Percentiles rank a stretch among this genome's conserved stretches.
Conservation (phyloP, 2,113 vertebrate genomes). For the Stegastes partitus region DNA sequence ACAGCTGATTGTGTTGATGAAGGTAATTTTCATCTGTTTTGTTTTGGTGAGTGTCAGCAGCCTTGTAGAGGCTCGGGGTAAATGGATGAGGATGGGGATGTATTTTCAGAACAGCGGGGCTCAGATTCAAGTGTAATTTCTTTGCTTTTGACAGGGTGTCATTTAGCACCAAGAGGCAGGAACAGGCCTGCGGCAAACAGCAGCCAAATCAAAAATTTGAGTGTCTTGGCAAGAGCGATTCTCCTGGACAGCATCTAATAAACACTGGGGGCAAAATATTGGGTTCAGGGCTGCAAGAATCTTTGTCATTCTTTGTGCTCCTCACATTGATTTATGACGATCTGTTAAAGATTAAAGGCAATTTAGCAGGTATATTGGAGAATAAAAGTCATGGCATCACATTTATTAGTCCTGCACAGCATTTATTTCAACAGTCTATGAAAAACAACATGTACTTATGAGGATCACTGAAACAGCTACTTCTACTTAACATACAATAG, state of each 20-base stretch:
- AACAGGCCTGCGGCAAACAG: conserved; percentile 18
- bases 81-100: neutral
- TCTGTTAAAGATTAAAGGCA: neutral
- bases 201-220: neutral
- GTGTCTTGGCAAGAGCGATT: conserved; percentile 9
- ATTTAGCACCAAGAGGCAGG: conserved; percentile 2
- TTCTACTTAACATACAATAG: too few relatives aligned
- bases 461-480: too few relatives aligned
- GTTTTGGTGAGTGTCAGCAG: neutral
- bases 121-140: neutral
- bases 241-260: neutral
- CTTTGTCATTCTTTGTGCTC: neutral
- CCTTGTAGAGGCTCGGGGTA: neutral
- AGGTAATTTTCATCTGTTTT: neutral
- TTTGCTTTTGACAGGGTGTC: neutral
- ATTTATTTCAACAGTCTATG: too few relatives aligned
- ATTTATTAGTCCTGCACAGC: too few relatives aligned
- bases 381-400: too few relatives aligned
- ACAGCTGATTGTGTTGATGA: neutral
- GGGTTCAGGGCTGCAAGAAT: neutral
- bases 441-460: too few relatives aligned
- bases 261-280: neutral
- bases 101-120: neutral
- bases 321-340: neutral
- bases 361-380: too few relatives aligned